phyloP scores from a whole-genome alignment of 1,140 invertebrate genomes.

The Cephus cinctus region DNA sequence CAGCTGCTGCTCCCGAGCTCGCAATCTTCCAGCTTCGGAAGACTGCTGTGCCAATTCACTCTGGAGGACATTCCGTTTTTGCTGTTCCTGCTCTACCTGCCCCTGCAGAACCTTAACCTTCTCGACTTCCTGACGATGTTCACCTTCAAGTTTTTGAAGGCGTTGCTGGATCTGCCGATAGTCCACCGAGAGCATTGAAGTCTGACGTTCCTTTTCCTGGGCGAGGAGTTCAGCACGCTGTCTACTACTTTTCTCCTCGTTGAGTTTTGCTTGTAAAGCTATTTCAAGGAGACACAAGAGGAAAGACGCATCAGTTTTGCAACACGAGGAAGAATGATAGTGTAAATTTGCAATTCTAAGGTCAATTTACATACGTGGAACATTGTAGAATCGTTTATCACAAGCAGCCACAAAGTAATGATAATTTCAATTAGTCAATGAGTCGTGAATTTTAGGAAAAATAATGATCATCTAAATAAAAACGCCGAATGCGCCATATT shows the following conservation, averaged over 20 bases:
- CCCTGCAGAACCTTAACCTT: conserved; percentile 80
- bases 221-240: conserved; percentile 80
- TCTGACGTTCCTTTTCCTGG: conserved; percentile 90
- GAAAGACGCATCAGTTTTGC: conserved; percentile 10
- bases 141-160: conserved; percentile 85
- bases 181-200: conserved; percentile 92
- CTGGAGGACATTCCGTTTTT: conserved; percentile 72
- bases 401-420: conserved; percentile 19
- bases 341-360: background rate
- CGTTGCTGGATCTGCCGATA: conserved; percentile 88
- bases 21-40: conserved; percentile 71
- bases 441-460: background rate
- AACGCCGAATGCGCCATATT: too few species aligned
- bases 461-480: background rate
- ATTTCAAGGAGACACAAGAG: conserved; percentile 23
- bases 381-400: conserved; percentile 7
- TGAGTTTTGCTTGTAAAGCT: conserved; percentile 88
- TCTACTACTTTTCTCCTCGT: conserved; percentile 82
- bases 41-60: conserved; percentile 71
- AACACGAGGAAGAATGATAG: conserved; percentile 10
- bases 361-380: conserved; percentile 24
- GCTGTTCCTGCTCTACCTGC: conserved; percentile 87
- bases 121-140: conserved; percentile 84
- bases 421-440: conserved; percentile 10
- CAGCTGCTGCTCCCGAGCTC: conserved; percentile 75